Evolutionary conservation across 2,888 invertebrate species (phyloP), one percentile per base, ranked within the genome.

Genomic region (Leucania comma): DNA sequence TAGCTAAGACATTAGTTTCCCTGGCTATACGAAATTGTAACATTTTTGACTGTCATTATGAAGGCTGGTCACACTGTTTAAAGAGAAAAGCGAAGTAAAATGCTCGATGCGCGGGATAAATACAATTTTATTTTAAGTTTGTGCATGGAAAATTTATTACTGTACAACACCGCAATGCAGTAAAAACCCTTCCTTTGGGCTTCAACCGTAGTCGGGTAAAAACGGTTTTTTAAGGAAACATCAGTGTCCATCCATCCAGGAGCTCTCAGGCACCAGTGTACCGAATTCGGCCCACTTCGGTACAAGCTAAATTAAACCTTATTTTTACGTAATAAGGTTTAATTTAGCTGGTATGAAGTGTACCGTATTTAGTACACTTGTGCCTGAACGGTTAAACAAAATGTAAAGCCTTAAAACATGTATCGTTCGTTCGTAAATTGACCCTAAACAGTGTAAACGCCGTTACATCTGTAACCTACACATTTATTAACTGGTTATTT

Each of bases 61-160:
- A 57, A 50, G 38, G 66, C 61, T 62, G 66, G 70, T 80, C 57
- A 80, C 84, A 84, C 84, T 85, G 78, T 75, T 75, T 72, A 67
- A n/a, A 64, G 58, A 53, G 10, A 58, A 32, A 54, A 22, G 20
- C 29, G 42, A 48, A 60, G 32, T 42, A 8, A 6, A 29, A 46
- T 46, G 17, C 12, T 48, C 35, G 20, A 35, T 17, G 9, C 9
- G 0, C 0, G 35, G 3, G 20, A 9, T 48, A 14, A 29, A 46
- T 54, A 26, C 3, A 2, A 10, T n/a, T 38, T 6, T 53, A 54
- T 35, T 10, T 22, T 20, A 26, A 12, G 4, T 22, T 22, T 17
- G 17, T 22, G 14, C 10, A 2, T n/a, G 0, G 20, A 1, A 68
- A 12, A 46, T 68, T 10, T 20, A 26, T 20, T n/a, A 32, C 8